Evolutionary conservation across 2,888 invertebrate species (phyloP).

Genomic region (Drosophila robusta): DNA sequence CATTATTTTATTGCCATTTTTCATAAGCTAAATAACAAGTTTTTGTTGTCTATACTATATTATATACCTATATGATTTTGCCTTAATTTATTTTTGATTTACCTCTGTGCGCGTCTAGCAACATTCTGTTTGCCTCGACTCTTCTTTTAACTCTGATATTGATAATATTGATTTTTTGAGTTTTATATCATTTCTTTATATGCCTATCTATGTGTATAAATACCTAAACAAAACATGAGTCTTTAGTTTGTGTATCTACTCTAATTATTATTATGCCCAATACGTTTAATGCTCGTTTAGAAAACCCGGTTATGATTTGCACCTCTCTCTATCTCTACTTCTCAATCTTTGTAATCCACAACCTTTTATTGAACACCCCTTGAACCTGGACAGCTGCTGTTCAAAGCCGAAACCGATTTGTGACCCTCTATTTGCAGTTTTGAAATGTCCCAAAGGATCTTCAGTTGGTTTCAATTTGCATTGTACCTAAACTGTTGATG

Average conservation of each 20-base stretch:
- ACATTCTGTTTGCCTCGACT: constrained; percentile 39
- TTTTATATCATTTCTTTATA: constrained; percentile 42
- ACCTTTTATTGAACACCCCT: constrained; percentile 25
- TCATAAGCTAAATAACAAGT: constrained; percentile 33
- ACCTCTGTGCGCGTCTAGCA: constrained; percentile 22
- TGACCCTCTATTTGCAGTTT: constrained; percentile 34
- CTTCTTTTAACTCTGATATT: constrained; percentile 19
- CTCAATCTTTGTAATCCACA: constrained; percentile 25
- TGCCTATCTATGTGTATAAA: constrained; percentile 41
- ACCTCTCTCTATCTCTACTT: constrained; percentile 32
- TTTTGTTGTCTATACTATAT: constrained; percentile 22
- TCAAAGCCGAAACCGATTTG: constrained; percentile 49
- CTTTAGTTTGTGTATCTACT: constrained; percentile 44
- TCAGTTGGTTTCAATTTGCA: constrained; percentile 30
- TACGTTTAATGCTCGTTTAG: constrained; percentile 56
- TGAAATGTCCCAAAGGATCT: constrained; percentile 19
- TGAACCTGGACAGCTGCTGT: constrained; percentile 43
- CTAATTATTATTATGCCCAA: constrained; percentile 25
- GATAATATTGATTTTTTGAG: constrained; percentile 27
- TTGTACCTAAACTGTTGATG: constrained; percentile 29
- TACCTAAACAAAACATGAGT: constrained; percentile 18
- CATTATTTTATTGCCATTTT: constrained; percentile 34
- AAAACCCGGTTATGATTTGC: constrained; percentile 61
- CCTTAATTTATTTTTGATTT: constrained; percentile 23
- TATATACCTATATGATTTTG: constrained; percentile 25